Conservation (phyloP, 2,888 invertebrate genomes). For the Diaperis boleti region DNA sequence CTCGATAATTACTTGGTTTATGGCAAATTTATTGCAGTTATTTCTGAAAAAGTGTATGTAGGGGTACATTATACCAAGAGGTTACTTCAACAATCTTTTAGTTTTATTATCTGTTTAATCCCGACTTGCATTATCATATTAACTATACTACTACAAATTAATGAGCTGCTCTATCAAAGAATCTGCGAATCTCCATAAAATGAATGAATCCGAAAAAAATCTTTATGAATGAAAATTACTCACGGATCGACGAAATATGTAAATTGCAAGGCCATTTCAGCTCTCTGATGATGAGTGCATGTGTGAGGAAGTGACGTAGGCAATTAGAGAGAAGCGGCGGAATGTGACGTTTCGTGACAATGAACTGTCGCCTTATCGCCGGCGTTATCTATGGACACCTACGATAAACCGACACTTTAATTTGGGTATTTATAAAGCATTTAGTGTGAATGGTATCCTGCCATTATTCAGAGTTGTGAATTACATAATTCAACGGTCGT, state of each 20-base stretch:
- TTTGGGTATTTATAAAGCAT: slow-evolving; percentile 55
- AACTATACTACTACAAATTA: slow-evolving; percentile 38
- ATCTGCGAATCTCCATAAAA: slow-evolving; percentile 18
- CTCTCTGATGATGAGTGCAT: too few relatives aligned
- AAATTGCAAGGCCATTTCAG: slow-evolving; percentile 38
- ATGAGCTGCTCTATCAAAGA: slow-evolving; percentile 17
- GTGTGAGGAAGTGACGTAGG: slow-evolving; percentile 50
- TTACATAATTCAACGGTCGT: slow-evolving; percentile 37
- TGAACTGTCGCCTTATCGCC: slow-evolving; percentile 51
- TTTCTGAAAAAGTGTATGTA: too few relatives aligned
- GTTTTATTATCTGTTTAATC: slow-evolving; percentile 22
- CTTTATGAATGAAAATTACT: slow-evolving; percentile 29
- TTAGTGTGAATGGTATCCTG: slow-evolving; percentile 53
- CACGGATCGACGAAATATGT: slow-evolving; percentile 27
- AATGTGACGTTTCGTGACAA: slow-evolving; percentile 55
- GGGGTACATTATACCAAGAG: too few relatives aligned
- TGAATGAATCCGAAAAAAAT: slow-evolving; percentile 12
- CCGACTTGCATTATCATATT: slow-evolving; percentile 30
- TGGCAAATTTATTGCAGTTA: too few relatives aligned
- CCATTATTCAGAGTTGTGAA: slow-evolving; percentile 45
- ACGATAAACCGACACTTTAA: slow-evolving; percentile 53
- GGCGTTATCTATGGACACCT: slow-evolving; percentile 52
- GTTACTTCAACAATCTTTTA: too few relatives aligned
- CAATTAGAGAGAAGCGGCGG: slow-evolving; percentile 50
- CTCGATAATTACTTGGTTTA: too few relatives aligned